These are phyloP conservation scores for Napeogenes inachia DNA, from an alignment of 2,888 invertebrate species.

Conservation along the genomic window DNA sequence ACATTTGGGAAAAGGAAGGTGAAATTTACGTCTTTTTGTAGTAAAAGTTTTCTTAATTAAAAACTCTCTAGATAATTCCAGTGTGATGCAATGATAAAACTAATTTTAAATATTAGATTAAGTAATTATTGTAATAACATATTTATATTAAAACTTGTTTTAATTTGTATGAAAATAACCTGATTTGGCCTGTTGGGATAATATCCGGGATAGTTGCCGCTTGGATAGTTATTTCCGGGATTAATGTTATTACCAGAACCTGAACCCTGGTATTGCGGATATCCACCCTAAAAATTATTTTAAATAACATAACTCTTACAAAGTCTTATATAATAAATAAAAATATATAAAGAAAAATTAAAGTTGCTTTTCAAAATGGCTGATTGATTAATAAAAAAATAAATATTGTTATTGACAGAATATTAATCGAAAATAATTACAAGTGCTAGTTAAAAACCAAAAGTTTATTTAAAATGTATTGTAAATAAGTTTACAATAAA, in stretches of 20 bases:
- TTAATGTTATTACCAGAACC: neutral
- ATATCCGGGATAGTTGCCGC: neutral
- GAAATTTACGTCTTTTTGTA: conserved; percentile 3
- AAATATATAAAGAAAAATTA: too few species aligned
- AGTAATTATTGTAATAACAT: neutral
- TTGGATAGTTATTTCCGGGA: neutral
- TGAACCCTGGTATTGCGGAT: neutral
- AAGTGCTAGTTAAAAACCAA: too few species aligned
- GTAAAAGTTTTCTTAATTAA: conserved; percentile 4
- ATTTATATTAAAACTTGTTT: neutral
- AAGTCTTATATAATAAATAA: too few species aligned
- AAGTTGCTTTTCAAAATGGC: too few species aligned
- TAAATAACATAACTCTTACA: neutral
- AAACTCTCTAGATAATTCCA: conserved; percentile 3
- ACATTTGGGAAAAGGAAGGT: conserved; percentile 8
- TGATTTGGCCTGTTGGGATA: conserved; percentile 1
- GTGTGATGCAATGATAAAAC: neutral
- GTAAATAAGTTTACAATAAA: too few species aligned
- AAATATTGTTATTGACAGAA: too few species aligned
- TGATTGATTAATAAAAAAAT: too few species aligned
- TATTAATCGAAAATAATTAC: too few species aligned
- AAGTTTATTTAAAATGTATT: too few species aligned
- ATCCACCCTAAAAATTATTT: neutral
- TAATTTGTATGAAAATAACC: neutral
- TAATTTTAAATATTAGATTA: neutral